These are phyloP conservation scores for Psittacula derbiana DNA, from an alignment of 2,797 vertebrate genomes.

Conservation along the genomic window DNA sequence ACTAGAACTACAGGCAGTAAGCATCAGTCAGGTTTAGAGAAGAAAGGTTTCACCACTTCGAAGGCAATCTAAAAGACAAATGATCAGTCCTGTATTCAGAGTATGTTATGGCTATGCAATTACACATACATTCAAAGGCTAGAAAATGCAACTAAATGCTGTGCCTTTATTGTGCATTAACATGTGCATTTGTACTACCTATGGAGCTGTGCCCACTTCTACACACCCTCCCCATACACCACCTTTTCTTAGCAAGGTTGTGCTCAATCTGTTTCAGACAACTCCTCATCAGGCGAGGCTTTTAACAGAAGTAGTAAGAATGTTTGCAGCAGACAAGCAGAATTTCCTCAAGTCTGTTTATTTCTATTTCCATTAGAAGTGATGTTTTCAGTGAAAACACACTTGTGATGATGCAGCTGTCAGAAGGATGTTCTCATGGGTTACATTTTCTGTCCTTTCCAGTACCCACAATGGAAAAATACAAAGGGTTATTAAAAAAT, in stretches of 20 bases:
- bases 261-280: not conserved
- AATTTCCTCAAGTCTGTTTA: not conserved
- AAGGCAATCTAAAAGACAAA: not conserved
- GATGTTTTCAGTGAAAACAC: not conserved
- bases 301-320: not conserved
- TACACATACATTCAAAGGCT: not conserved
- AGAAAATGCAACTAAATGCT: not conserved
- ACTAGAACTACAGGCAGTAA: not conserved
- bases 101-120: not conserved
- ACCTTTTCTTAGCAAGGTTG: not conserved
- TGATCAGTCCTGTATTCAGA: not conserved
- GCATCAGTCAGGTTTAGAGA: not conserved
- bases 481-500: not conserved
- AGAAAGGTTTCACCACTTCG: not conserved
- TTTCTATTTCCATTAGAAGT: conserved; percentile 5
- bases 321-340: not conserved
- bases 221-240: not conserved
- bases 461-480: not conserved
- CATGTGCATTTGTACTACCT: not conserved
- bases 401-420: conserved; percentile 13
- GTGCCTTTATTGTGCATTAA: not conserved
- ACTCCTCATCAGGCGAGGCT: not conserved
- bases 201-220: not conserved
- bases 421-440: not conserved
- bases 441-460: not conserved